Conservation (phyloP, 1,140 invertebrate species). For the Heliconius hermathena region DNA sequence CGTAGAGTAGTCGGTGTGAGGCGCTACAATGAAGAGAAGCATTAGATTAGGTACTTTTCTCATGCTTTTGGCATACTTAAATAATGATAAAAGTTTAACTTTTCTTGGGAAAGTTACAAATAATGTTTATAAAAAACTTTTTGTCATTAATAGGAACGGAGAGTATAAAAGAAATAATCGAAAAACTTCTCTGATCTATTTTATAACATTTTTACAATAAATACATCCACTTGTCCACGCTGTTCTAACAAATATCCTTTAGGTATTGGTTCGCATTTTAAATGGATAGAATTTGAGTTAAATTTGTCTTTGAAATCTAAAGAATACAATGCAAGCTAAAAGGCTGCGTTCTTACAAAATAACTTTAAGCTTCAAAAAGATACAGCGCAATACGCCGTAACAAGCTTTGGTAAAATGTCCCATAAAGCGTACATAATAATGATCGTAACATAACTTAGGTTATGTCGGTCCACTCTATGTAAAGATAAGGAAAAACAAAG, state of each 20-base stretch:
- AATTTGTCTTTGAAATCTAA: neutral
- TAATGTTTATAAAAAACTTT: too few species aligned
- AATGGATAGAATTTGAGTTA: neutral
- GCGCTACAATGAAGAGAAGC: too few species aligned
- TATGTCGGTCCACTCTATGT: constrained; percentile 9
- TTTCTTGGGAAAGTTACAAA: too few species aligned
- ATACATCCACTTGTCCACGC: neutral
- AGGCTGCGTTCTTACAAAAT: constrained; percentile 8
- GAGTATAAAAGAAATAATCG: too few species aligned
- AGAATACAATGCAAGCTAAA: constrained; percentile 10
- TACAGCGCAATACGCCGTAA: constrained; percentile 32
- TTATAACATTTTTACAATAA: neutral
- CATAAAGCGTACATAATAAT: constrained; percentile 47
- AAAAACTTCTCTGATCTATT: neutral
- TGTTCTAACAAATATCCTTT: neutral
- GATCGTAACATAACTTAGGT: constrained; percentile 43
- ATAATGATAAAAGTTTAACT: too few species aligned
- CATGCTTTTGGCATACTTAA: too few species aligned
- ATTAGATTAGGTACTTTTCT: too few species aligned
- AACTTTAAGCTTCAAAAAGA: constrained; percentile 24
- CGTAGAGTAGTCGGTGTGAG: neutral
- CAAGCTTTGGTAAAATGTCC: constrained; percentile 40
- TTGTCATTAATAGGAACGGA: too few species aligned
- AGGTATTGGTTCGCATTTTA: neutral
- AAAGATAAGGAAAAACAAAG: constrained; percentile 43